phyloP scores from a whole-genome alignment of 2,113 vertebrate species.

The Epinephelus moara region DNA sequence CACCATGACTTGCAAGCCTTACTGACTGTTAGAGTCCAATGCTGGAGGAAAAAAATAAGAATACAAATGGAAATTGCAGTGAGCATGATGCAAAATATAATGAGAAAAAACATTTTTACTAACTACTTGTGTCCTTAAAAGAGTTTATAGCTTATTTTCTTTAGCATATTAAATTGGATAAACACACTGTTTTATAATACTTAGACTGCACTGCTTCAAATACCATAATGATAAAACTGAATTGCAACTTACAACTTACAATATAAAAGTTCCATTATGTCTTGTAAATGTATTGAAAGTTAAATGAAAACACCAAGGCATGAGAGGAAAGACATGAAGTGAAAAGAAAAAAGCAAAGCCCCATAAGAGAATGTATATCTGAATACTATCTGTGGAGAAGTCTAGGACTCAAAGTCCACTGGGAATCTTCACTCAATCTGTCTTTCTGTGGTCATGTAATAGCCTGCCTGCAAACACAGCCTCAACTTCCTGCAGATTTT shows the following conservation, averaged over 20 bases:
- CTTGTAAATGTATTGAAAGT: neutral
- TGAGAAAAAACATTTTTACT: neutral
- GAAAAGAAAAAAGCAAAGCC: neutral
- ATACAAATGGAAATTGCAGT: neutral
- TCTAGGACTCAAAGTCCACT: conserved; percentile 16
- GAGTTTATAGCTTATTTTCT: neutral
- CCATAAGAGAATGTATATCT: conserved; percentile 28
- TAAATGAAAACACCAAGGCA: neutral
- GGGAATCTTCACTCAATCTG: conserved; percentile 38
- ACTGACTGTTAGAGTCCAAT: neutral
- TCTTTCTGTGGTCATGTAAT: conserved; percentile 50
- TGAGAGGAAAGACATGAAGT: neutral
- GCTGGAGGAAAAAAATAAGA: neutral
- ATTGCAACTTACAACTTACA: neutral
- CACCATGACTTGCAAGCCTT: conserved; percentile 30
- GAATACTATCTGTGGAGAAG: neutral
- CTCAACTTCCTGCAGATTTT: conserved; percentile 47
- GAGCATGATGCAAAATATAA: neutral
- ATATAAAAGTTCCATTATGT: neutral
- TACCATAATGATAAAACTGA: neutral
- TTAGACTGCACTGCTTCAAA: neutral
- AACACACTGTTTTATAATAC: neutral
- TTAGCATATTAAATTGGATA: neutral
- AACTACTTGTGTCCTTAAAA: neutral
- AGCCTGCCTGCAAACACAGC: conserved; percentile 32